Conservation (phyloP, 37 sponge, comb jelly and placozoan species). For the Beroe forskalii region DNA sequence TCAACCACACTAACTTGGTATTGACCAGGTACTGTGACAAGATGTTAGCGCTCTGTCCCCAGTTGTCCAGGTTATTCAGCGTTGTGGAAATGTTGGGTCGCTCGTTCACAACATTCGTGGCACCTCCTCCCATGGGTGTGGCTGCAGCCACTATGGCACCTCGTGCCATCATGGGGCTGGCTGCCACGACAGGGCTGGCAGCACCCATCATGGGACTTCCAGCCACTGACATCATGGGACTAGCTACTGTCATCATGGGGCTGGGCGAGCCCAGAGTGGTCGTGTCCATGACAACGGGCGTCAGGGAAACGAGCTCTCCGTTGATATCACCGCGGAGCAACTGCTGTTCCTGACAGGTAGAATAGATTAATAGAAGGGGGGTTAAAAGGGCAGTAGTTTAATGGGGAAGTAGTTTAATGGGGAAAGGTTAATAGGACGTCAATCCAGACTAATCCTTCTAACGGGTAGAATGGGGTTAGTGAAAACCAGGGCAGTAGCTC, state of each 20-base stretch:
- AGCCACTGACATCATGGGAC: neutral
- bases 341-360: no score
- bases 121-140: neutral
- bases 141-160: neutral
- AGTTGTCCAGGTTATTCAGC: neutral
- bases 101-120: neutral
- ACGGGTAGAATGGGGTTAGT: no score
- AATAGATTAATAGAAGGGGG: no score
- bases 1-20: slow-evolving; percentile 18
- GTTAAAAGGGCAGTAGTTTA: no score
- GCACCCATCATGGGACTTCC: neutral
- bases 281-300: no score
- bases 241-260: neutral
- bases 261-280: neutral
- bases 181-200: no score
- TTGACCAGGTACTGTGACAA: neutral
- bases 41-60: slow-evolving; percentile 41
- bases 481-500: no score
- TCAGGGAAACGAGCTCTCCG: no score
- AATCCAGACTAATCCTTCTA: no score
- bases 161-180: slow-evolving; percentile 24
- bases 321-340: no score
- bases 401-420: no score
- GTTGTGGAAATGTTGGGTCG: slow-evolving; percentile 8
- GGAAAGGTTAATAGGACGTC: no score